These are phyloP conservation scores for Aphrocallistes beatrix DNA, from an alignment of 37 sponge, comb jelly and placozoan species.

Conservation along the genomic window DNA sequence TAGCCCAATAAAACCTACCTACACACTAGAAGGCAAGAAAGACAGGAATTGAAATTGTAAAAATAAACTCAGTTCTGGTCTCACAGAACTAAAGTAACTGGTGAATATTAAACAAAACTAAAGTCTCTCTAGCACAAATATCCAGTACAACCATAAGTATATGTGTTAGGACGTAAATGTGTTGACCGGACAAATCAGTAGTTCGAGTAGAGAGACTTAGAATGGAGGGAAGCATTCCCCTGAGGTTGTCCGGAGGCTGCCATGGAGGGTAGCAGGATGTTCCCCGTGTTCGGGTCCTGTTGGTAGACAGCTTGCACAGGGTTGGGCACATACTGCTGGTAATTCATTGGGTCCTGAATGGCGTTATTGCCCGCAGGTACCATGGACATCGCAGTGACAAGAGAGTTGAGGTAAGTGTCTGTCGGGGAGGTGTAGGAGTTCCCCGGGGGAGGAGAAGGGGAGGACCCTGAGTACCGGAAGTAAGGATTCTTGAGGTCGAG, in stretches of 20 bases:
- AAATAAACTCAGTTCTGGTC: neutral
- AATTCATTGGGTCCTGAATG: neutral
- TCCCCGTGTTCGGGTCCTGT: conserved; percentile 15
- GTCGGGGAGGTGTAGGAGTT: neutral
- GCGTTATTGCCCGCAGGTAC: neutral
- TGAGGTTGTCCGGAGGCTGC: neutral
- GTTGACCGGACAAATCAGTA: neutral
- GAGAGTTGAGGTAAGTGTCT: neutral
- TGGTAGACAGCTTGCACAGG: neutral
- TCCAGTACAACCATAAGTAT: too few relatives aligned
- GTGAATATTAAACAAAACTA: conserved; percentile 1
- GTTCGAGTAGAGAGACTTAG: neutral
- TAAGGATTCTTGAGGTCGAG: conserved; percentile 96
- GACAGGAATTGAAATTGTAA: too few relatives aligned
- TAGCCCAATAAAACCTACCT: too few relatives aligned
- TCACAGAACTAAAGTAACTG: neutral
- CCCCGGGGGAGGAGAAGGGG: conserved; percentile 54
- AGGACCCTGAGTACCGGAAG: conserved; percentile 74
- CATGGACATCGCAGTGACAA: neutral
- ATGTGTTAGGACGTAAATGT: too few relatives aligned
- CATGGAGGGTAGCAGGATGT: neutral
- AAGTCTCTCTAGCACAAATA: neutral
- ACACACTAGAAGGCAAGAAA: too few relatives aligned
- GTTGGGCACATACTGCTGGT: neutral
- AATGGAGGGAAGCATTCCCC: neutral